Evolutionary conservation across 2,113 vertebrate genomes (phyloP), one percentile per base, ranked within the genome.

Genomic region (Falcunculus frontatus): DNA sequence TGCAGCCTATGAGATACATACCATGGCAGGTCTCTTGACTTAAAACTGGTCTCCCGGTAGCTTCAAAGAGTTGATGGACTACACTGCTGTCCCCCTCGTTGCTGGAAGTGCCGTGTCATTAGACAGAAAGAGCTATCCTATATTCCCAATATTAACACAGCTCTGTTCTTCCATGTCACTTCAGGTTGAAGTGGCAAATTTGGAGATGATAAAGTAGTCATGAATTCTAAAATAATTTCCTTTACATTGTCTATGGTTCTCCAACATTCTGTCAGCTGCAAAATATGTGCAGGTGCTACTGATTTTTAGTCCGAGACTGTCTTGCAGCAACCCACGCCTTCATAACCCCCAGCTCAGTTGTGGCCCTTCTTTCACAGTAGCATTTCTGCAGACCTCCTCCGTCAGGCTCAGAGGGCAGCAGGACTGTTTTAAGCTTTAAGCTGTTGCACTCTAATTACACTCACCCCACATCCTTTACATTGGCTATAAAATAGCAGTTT

Each of bases 311-410:
- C 37, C 25, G 76, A 65, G 72, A 57, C 25, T 26, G 37, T 73
- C 21, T 77, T 0, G 0, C n/a, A 77, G 50, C n/a, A 80, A 41
- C 55, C 47, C 8, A 42, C 0, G 0, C 32, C 64, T 69, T 42
- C 1, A 7, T 65, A 89, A 79, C 13, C 16, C 20, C 22, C 27
- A 50, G 79, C 75, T 52, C 20, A 72, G 10, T 22, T 82, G 37
- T 21, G 18, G 21, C 59, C 7, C 52, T 90, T 78, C 60, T 87
- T 72, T 67, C 4, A 5, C 4, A 13, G 42, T 2, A 18, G 20
- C 59, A 20, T 88, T 90, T 85, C 70, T 18, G 5, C 47, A 84
- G 56, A 20, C 30, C 32, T 69, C 33, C 32, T 77, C 17, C 3
- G 0, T 57, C 20, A 57, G 60, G 50, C 70, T 90, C 22, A 68